Percentiles rank a stretch among this genome's conserved stretches.
phyloP scores from a whole-genome alignment of 2,888 invertebrate species.

The Drosophila mayaguana region DNA sequence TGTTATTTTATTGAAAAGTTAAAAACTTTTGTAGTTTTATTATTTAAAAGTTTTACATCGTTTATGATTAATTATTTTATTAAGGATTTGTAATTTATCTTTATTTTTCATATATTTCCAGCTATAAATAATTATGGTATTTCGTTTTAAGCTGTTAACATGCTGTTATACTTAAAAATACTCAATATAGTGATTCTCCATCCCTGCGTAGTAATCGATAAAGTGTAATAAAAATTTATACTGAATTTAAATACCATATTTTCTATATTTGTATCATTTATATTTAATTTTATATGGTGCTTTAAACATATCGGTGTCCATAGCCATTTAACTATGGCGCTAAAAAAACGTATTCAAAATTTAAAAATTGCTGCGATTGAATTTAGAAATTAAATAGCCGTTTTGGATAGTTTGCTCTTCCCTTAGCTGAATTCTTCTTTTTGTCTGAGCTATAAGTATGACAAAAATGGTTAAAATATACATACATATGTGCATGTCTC shows the following conservation, averaged over 20 bases:
- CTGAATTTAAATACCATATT: not conserved
- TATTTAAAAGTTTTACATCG: not conserved
- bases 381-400: too few species aligned
- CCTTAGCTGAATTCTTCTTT: not conserved
- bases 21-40: not conserved
- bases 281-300: not conserved
- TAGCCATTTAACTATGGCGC: not conserved
- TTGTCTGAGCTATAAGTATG: not conserved
- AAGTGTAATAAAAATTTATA: too few species aligned
- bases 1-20: slow-evolving; percentile 1
- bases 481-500: too few species aligned
- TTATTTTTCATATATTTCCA: not conserved
- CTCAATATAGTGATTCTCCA: not conserved
- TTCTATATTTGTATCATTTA: not conserved
- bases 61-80: not conserved
- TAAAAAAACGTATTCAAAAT: too few species aligned
- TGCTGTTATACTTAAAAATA: not conserved
- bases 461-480: not conserved
- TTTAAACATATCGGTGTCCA: not conserved
- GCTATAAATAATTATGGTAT: not conserved
- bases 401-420: not conserved
- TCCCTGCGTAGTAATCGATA: slow-evolving; percentile 1
- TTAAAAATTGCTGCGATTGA: too few species aligned
- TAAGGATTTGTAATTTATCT: not conserved
- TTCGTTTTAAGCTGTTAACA: not conserved